A percentile compares a stretch with the other conserved stretches of the same genome.
Conservation (phyloP, 2,888 invertebrate species). For the Odontocerum albicorne region DNA sequence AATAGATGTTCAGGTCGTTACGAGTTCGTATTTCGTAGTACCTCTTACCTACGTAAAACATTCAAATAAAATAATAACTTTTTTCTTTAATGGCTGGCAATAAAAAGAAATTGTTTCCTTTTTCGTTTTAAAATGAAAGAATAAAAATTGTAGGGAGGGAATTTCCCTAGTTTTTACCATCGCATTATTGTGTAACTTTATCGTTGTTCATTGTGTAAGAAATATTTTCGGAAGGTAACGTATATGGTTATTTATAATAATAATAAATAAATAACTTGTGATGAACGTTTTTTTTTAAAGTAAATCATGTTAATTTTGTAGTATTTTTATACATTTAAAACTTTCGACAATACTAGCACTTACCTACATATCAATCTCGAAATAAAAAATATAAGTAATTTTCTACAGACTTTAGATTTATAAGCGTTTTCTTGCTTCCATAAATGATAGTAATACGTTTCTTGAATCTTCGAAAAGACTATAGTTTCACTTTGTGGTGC, state of each 20-base stretch:
- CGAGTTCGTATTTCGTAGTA: constrained; percentile 24
- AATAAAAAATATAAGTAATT: no score
- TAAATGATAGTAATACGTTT: no score
- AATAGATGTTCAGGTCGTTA: constrained; percentile 26
- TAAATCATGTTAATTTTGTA: no score
- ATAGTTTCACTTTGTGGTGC: no score
- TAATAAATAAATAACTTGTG: no score
- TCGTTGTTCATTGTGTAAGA: neutral
- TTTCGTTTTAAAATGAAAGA: constrained; percentile 30
- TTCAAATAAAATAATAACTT: constrained; percentile 34
- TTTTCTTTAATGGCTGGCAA: constrained; percentile 33
- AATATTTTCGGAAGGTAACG: neutral
- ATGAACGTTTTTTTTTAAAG: no score
- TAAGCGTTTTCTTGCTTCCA: no score
- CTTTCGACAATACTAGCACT: no score
- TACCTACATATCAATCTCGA: no score
- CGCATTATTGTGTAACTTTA: neutral
- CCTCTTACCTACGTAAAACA: constrained; percentile 32
- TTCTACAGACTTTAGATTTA: no score
- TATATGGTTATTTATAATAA: neutral
- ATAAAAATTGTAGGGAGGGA: constrained; percentile 6
- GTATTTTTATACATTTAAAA: no score
- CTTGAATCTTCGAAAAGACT: no score
- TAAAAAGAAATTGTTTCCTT: constrained; percentile 33
- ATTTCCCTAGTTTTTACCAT: neutral